Base-by-base conservation (phyloP, 2,113 vertebrate species). In the Rhea pennata region DNA sequence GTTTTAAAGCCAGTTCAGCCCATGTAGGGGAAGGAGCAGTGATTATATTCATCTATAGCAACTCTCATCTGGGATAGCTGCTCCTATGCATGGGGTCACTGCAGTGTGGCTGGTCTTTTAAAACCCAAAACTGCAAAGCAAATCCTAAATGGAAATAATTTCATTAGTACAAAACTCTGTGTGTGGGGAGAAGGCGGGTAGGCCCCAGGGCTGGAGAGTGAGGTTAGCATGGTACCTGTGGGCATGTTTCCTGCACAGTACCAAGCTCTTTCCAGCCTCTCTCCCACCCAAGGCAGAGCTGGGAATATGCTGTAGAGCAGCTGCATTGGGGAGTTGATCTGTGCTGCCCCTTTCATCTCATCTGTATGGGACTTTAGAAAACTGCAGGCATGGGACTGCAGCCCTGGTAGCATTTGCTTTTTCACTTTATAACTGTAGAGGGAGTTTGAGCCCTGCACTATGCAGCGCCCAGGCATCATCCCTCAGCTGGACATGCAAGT, bases 261-360 rank as follows among this genome's bases (percentile, higher is more conserved):
- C 77, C 15, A 3, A 67, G 40, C 40, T 33, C 9, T 44, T 53
- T 51, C 12, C 54, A 58, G 90, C 27, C 27, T 6, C 31, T 3
- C 24, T 90, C 15, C 51, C 33, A 27, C 23, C 4, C 1, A 4
- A 15, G 36, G 2, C 40, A 61, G 29, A 0, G 0, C 15, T 23
- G 31, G 88, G 51, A 48, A 17, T 20, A 6, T 21, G 51, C 7
- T 39, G 3, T 5, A 29, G 78, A 33, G 6, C 72, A 31, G 39
- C 64, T n/a, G 70, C 31, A n/a, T 70, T 15, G 8, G 44, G 67
- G 77, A 11, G 26, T 59, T 59, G 56, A 39, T 15, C 72, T 66
- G 70, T 40, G 66, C 84, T 72, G n/a, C 40, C 62, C 51, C 44
- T 39, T 44, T 10, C n/a, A 11, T 29, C 71, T 67, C 78, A 5